These are phyloP conservation scores for Palythoa caribaeorum DNA, from an alignment of 92 coral and sea anemone genomes.

Conservation along the genomic window DNA sequence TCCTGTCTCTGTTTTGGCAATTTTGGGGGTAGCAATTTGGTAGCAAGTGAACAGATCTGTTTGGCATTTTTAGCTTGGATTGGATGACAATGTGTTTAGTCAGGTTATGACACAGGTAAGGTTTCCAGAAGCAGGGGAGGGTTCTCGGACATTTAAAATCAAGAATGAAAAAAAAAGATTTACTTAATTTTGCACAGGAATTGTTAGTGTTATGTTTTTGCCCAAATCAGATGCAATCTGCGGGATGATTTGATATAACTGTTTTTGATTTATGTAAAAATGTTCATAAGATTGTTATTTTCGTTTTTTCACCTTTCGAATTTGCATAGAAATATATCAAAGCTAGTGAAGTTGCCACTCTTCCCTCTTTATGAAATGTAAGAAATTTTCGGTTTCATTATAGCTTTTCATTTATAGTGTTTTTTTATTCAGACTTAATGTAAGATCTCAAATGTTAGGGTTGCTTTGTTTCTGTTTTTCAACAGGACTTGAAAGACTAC, in stretches of 20 bases:
- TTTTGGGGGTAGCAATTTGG: constrained; percentile 50
- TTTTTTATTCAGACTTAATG: not conserved
- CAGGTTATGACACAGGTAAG: constrained; percentile 37
- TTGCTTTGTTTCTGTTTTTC: not conserved
- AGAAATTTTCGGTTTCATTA: not conserved
- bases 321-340: not conserved
- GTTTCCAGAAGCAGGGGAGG: constrained; percentile 17
- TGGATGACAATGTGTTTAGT: constrained; percentile 42
- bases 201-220: too few species aligned
- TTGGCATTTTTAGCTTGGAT: constrained; percentile 53
- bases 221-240: too few species aligned
- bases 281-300: not conserved
- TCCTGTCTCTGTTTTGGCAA: constrained; percentile 50
- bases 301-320: not conserved
- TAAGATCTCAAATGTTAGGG: not conserved
- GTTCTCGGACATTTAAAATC: not conserved
- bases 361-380: not conserved
- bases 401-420: not conserved
- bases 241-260: not conserved
- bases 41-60: constrained; percentile 43
- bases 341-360: not conserved
- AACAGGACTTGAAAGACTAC: constrained; percentile 94
- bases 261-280: not conserved
- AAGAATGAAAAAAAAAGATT: not conserved
- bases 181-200: too few species aligned